phyloP scores from a whole-genome alignment of 1,140 invertebrate species.

The Antheraea mylitta region DNA sequence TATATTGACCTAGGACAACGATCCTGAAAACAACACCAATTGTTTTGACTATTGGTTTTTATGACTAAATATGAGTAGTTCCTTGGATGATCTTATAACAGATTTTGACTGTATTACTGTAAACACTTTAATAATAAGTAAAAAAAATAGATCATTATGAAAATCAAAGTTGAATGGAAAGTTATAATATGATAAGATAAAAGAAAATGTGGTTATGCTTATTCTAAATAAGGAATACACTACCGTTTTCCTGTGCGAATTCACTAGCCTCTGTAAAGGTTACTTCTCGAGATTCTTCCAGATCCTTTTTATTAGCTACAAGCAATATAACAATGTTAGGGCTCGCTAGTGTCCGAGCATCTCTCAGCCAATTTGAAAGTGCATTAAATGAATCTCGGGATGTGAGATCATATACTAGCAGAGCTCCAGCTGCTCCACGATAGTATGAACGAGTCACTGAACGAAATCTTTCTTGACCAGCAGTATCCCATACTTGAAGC shows the following conservation, averaged over 20 bases:
- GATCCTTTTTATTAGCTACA: slow-evolving; percentile 91
- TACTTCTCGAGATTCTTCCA: slow-evolving; percentile 88
- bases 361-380: slow-evolving; percentile 89
- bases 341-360: slow-evolving; percentile 91
- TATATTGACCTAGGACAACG: too few relatives aligned
- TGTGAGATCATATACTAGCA: slow-evolving; percentile 90
- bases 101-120: too few relatives aligned
- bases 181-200: too few relatives aligned
- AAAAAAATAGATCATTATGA: too few relatives aligned
- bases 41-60: too few relatives aligned
- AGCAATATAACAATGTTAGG: slow-evolving; percentile 91
- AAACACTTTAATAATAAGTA: too few relatives aligned
- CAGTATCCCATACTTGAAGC: slow-evolving; percentile 90
- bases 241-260: slow-evolving; percentile 91
- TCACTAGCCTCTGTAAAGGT: slow-evolving; percentile 90
- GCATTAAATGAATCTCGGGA: slow-evolving; percentile 91
- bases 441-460: slow-evolving; percentile 91
- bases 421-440: slow-evolving; percentile 88
- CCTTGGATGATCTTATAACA: too few relatives aligned
- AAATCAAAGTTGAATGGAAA: too few relatives aligned
- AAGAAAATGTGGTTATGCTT: too few relatives aligned
- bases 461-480: slow-evolving; percentile 80
- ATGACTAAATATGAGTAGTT: too few relatives aligned
- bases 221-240: slow-evolving; percentile 3
- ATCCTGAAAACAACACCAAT: too few relatives aligned